Base-by-base conservation (phyloP, 2,888 invertebrate species). In the Limnephilus marmoratus region DNA sequence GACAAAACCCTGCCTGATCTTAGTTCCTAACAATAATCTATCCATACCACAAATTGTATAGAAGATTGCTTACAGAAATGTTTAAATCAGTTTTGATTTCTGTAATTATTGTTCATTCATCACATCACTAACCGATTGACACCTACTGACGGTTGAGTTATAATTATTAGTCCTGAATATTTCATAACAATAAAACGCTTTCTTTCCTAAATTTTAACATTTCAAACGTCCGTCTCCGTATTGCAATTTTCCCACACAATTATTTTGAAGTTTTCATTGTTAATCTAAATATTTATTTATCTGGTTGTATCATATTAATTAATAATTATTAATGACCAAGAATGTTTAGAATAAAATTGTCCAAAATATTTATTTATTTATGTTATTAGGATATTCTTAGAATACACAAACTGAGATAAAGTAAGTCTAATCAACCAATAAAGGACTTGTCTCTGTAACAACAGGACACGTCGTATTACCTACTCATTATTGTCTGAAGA, bases 401-500 rank as follows among this genome's bases (percentile, higher is more conserved):
- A 81, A 81, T 90, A 90, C 81, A 41, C 81, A 90, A 29, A 45
- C 81, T 24, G 45, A 37, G 68, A 85, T 15, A 34, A 53, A 85
- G 31, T 37, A 83, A 85, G 34, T 80, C 86, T 86, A 86, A n/a
- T 29, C 15, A 85, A 85, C 68, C 12, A 90, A 89, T 37, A 68
- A 85, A 49, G 85, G 18, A 82, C 85, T 31, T n/a, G 37, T 90
- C 85, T 13, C 82, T 82, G 68, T 90, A 31, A 90, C 12, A 45
- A 49, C 31, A 81, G n/a, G 80, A 89, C 34, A 29, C 29, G 82
- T 90, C 82, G 3, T 82, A 82, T 90, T 68, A 90, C 9, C 90
- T 90, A 90, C 85, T 85, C 37, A 90, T 93, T 93, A 93, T 93
- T 93, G 93, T 93, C 93, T 86, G 93, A 93, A 93, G 93, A 93